These are phyloP conservation scores for Tolypeutes matacus DNA, from an alignment of 2,797 vertebrate species.

Conservation along the genomic window DNA sequence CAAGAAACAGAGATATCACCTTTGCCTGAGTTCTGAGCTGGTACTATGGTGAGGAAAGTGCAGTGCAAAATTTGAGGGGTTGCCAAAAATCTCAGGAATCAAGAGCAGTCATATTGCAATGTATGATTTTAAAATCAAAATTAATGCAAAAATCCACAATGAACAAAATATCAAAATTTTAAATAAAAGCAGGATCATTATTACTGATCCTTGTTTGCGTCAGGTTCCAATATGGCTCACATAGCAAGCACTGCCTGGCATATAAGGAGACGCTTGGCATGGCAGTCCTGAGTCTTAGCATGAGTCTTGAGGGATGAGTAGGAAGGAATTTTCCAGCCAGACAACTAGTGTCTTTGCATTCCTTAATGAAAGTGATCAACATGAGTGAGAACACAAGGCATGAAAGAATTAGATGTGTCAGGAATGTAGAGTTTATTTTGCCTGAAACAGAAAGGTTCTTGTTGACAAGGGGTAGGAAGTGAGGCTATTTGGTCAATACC, in stretches of 20 bases:
- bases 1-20: background rate
- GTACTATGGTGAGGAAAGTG: background rate
- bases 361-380: background rate
- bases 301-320: background rate
- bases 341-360: background rate
- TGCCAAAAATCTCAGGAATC: background rate
- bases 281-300: background rate
- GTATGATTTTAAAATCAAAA: conserved; percentile 3
- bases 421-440: background rate
- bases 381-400: background rate
- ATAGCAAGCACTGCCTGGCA: background rate
- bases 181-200: background rate
- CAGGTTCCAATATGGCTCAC: background rate
- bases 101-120: conserved; percentile 23
- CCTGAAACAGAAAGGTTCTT: conserved; percentile 22
- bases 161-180: conserved; percentile 1
- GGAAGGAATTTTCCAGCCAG: background rate
- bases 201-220: background rate
- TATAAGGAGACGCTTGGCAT: background rate
- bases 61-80: background rate
- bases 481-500: background rate
- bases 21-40: background rate
- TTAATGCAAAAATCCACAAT: background rate
- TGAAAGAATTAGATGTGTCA: background rate
- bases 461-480: background rate